Evolutionary conservation across 2,888 invertebrate genomes (phyloP).

Genomic region (Andrena flavipes): DNA sequence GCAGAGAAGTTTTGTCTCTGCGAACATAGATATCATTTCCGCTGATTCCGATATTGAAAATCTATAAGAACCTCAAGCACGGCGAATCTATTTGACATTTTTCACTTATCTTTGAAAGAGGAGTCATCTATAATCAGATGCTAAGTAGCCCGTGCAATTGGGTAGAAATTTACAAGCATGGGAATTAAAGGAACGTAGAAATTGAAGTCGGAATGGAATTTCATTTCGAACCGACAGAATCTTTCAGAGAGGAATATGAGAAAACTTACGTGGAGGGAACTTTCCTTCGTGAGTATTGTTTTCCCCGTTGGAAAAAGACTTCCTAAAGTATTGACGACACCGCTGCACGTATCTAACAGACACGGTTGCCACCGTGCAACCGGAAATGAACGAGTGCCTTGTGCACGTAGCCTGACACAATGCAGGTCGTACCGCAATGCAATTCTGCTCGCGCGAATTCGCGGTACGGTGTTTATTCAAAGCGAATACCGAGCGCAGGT

Average conservation of each 20-base stretch:
- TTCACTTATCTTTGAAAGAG: background rate
- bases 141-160: background rate
- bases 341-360: conserved; percentile 17
- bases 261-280: conserved; percentile 8
- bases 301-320: background rate
- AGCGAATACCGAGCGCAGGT: background rate
- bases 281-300: conserved; percentile 16
- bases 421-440: conserved; percentile 2
- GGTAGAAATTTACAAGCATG: conserved; percentile 13
- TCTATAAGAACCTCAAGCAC: too few species aligned
- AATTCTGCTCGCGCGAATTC: background rate
- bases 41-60: background rate
- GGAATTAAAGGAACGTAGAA: conserved; percentile 10
- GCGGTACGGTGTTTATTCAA: background rate
- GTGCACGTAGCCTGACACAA: conserved; percentile 3
- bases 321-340: background rate
- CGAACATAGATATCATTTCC: background rate
- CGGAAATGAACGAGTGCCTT: conserved; percentile 29
- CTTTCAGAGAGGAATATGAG: background rate
- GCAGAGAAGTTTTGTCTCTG: background rate
- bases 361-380: conserved; percentile 4
- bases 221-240: conserved; percentile 26
- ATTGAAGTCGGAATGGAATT: conserved; percentile 28
- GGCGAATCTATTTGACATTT: too few species aligned
- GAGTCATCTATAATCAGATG: background rate